Conservation (phyloP, 2,113 vertebrate genomes). For the Leiothrix lutea region DNA sequence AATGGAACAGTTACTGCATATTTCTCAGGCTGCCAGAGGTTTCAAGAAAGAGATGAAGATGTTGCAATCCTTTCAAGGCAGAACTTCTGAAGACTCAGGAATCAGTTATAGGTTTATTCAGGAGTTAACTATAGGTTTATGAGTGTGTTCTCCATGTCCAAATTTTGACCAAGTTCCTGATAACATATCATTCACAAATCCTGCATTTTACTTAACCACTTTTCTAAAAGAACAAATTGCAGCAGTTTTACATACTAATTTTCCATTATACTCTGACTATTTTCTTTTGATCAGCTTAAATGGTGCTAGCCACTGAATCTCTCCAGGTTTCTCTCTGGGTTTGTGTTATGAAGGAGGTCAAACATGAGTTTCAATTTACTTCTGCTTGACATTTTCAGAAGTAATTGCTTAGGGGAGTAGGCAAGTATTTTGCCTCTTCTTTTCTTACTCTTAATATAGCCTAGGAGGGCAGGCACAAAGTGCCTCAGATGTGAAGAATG, state of each 20-base stretch:
- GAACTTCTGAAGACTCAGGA: not conserved
- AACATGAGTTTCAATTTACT: not conserved
- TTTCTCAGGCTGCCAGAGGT: not conserved
- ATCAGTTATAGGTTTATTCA: not conserved
- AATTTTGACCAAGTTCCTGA: not conserved
- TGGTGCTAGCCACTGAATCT: not conserved
- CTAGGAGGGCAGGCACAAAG: not conserved
- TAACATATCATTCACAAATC: not conserved
- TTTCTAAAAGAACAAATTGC: not conserved
- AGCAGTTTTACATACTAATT: not conserved
- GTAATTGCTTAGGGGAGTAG: not conserved
- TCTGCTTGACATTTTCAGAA: not conserved
- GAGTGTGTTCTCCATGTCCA: not conserved
- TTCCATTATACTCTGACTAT: not conserved
- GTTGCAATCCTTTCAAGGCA: not conserved
- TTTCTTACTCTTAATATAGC: not conserved
- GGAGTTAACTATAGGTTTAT: not conserved
- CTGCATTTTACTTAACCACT: not conserved
- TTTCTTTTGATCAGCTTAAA: not conserved
- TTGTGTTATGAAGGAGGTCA: not conserved
- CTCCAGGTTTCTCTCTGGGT: not conserved
- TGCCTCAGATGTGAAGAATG: not conserved
- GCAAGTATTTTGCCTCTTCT: not conserved
- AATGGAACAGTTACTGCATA: not conserved
- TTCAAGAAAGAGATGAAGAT: not conserved